Evolutionary conservation across 2,888 invertebrate genomes (phyloP).

Genomic region (Hetaerina titia): DNA sequence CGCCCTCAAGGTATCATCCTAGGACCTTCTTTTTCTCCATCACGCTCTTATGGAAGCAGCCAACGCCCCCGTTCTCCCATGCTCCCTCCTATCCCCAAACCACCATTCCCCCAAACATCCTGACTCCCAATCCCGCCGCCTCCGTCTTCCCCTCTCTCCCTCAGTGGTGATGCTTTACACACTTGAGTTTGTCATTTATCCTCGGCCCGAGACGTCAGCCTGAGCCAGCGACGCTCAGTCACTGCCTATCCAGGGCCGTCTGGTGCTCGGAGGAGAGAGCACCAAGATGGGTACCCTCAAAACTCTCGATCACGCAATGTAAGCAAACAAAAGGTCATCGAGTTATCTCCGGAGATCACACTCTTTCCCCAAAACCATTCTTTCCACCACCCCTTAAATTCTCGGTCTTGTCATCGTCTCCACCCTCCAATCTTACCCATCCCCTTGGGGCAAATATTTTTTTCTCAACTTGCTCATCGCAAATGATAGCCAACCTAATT

Average conservation of each 20-base stretch:
- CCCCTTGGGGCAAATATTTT: neutral
- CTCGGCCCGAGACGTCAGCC: slow-evolving; percentile 60
- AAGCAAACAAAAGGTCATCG: slow-evolving; percentile 61
- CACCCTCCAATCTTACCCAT: neutral
- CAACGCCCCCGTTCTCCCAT: neutral
- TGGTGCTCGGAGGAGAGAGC: neutral
- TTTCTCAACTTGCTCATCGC: neutral
- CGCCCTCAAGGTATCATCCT: slow-evolving; percentile 59
- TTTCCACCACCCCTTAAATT: neutral
- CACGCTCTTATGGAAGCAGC: slow-evolving; percentile 22
- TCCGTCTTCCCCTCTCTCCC: neutral
- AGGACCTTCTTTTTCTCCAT: slow-evolving; percentile 24
- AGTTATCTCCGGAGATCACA: neutral
- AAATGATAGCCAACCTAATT: neutral
- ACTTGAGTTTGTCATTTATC: slow-evolving; percentile 63
- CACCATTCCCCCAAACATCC: neutral
- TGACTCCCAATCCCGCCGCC: neutral
- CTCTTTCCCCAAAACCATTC: neutral
- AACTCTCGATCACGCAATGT: slow-evolving; percentile 45
- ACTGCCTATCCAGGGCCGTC: slow-evolving; percentile 46
- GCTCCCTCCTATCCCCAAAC: neutral
- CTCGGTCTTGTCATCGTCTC: neutral
- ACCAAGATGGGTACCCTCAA: neutral
- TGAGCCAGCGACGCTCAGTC: slow-evolving; percentile 51
- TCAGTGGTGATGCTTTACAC: slow-evolving; percentile 47